Evolutionary conservation across 37 sponge, comb jelly and placozoan genomes (phyloP).

Genomic region (Lycopodina hypogea): DNA sequence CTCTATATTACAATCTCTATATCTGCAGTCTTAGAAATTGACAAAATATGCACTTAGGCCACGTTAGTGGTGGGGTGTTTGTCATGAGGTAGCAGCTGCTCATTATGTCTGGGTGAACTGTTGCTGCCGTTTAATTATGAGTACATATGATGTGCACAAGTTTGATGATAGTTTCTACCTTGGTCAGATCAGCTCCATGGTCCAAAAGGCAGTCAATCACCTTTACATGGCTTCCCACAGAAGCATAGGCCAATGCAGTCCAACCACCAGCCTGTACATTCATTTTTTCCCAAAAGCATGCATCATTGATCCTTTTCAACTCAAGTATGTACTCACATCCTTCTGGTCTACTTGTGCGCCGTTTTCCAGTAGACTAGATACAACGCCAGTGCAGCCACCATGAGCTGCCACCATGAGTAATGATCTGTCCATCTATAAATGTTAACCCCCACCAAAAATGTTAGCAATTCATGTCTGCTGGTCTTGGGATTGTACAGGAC

Average conservation of each 20-base stretch:
- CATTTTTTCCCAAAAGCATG: neutral
- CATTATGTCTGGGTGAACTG: too few relatives aligned
- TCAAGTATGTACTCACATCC: conserved; percentile 7
- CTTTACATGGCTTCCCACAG: neutral
- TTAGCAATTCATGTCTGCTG: too few relatives aligned
- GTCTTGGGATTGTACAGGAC: too few relatives aligned
- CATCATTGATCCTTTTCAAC: neutral
- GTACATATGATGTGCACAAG: too few relatives aligned
- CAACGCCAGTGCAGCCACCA: neutral
- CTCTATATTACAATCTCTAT: too few relatives aligned
- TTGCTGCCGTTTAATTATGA: too few relatives aligned
- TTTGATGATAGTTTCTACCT: too few relatives aligned
- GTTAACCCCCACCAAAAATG: too few relatives aligned
- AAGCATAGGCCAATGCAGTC: conserved; percentile 1
- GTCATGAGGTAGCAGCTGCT: too few relatives aligned
- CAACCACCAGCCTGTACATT: neutral
- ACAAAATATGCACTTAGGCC: too few relatives aligned
- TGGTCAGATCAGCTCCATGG: neutral
- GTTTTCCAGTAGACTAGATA: neutral
- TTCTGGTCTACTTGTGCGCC: neutral
- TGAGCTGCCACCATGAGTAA: conserved; percentile 5
- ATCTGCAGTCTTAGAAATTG: too few relatives aligned
- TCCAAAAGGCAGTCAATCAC: neutral
- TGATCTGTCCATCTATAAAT: neutral
- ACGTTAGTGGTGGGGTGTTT: too few relatives aligned